phyloP scores from a whole-genome alignment of 2,888 invertebrate genomes.

The Clepsis dumicolana region DNA sequence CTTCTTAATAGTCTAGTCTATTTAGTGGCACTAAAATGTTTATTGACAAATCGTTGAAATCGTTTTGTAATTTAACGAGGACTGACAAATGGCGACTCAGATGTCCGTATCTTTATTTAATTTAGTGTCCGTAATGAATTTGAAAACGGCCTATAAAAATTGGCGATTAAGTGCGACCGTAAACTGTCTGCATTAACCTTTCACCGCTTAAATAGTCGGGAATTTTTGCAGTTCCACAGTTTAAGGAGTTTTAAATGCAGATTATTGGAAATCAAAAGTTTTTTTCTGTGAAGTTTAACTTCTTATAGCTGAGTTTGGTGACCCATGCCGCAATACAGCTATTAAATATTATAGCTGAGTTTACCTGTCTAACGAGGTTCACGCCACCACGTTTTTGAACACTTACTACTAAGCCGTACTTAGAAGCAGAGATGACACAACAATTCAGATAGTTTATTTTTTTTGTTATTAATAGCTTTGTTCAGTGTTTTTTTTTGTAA shows the following conservation, averaged over 20 bases:
- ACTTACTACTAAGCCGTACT: too few species aligned
- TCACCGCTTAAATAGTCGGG: constrained; percentile 57
- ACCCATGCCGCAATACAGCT: too few species aligned
- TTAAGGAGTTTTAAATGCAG: not conserved
- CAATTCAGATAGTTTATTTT: too few species aligned
- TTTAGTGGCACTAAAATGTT: constrained; percentile 25
- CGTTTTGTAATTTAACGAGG: constrained; percentile 24
- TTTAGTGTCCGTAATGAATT: constrained; percentile 69
- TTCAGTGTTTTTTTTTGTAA: too few species aligned
- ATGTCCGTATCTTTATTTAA: constrained; percentile 66
- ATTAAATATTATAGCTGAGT: too few species aligned
- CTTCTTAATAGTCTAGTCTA: not conserved
- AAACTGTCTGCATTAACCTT: constrained; percentile 78
- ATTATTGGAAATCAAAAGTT: too few species aligned
- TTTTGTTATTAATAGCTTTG: too few species aligned
- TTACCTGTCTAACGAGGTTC: too few species aligned
- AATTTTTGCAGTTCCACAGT: not conserved
- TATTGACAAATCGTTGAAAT: constrained; percentile 36
- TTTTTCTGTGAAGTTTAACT: too few species aligned
- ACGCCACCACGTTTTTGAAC: too few species aligned
- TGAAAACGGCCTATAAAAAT: constrained; percentile 65
- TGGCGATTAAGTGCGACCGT: constrained; percentile 69
- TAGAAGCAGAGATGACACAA: too few species aligned
- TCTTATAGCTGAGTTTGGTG: too few species aligned
- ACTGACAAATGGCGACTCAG: constrained; percentile 35